Base-by-base conservation (phyloP, 2,888 invertebrate genomes). In the Scelioninae gen. 2 region DNA sequence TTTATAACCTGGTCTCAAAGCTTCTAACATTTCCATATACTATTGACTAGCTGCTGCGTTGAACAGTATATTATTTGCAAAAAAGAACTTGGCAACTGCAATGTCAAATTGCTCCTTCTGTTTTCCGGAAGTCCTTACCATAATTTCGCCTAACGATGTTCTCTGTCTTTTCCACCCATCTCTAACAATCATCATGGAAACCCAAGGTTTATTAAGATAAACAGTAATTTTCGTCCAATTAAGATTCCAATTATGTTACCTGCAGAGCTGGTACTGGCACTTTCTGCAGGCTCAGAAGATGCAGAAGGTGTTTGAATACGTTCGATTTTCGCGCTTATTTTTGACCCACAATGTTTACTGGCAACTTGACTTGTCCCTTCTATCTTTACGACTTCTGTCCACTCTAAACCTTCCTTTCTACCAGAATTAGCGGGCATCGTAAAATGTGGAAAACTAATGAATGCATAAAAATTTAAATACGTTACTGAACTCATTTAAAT, bases 301-400 rank as follows among this genome's bases (percentile, higher is more conserved):
- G n/a, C n/a, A n/a, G n/a, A n/a, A n/a, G n/a, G n/a, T n/a, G n/a
- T n/a, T n/a, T n/a, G 9, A 9, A 58, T 45, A 1, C 45, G 16
- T 58, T 58, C 58, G 19, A 45, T 35, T 58, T 58, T 58, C 0
- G 33, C 45, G 22, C 45, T 58, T 11, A 58, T 46, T 19, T 58
- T 22, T 4, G 9, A 3, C 5, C 35, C 35, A 11, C 58, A 58
- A 45, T 58, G 13, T 13, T 45, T 58, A 15, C 58, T 45, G 4
- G 28, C 19, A 19, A 46, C 46, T 19, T 58, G 25, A 9, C 7
- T 45, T 33, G 18, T 9, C 0, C 13, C 15, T 11, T 45, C 13
- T 16, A 13, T 22, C 13, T 13, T 33, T 1, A 33, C 7, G 0
- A 58, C 45, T 22, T 58, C 45, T 19, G 5, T 46, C 58, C 58